Conservation (phyloP, 1,140 invertebrate species). For the Pteromalus puparum region DNA sequence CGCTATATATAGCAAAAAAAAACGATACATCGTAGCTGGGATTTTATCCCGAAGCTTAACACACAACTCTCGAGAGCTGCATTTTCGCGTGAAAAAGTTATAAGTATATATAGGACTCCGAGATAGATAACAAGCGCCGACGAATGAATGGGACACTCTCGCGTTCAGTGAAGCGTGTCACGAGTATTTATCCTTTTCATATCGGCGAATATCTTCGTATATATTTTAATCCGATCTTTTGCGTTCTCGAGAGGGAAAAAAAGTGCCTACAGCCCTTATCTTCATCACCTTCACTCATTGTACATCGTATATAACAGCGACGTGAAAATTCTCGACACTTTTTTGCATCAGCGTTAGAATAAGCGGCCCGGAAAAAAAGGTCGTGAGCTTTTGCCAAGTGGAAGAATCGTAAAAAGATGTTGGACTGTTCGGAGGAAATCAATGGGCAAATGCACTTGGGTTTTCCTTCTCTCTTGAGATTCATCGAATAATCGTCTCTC, state of each 20-base stretch:
- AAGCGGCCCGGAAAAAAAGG: no score
- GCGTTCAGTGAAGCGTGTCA: neutral
- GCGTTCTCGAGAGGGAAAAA: neutral
- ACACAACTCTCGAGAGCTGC: neutral
- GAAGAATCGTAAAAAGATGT: neutral
- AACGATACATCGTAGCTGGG: neutral
- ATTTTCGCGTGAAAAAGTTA: conserved; percentile 10
- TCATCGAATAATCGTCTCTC: neutral
- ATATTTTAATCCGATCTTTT: conserved; percentile 7
- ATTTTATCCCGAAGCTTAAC: neutral
- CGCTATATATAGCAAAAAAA: neutral
- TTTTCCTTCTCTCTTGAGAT: neutral
- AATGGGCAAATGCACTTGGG: conserved; percentile 7
- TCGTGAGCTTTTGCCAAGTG: neutral
- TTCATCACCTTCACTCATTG: no score
- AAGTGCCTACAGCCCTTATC: neutral
- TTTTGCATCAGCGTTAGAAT: no score
- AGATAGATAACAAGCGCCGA: neutral
- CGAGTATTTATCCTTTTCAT: neutral
- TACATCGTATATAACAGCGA: no score
- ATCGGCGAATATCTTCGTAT: neutral
- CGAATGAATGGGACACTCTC: neutral
- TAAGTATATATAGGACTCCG: neutral
- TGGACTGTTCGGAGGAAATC: conserved; percentile 8
- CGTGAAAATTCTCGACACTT: no score